phyloP scores from a whole-genome alignment of 2,888 invertebrate species.

The Epicampocera succincta region DNA sequence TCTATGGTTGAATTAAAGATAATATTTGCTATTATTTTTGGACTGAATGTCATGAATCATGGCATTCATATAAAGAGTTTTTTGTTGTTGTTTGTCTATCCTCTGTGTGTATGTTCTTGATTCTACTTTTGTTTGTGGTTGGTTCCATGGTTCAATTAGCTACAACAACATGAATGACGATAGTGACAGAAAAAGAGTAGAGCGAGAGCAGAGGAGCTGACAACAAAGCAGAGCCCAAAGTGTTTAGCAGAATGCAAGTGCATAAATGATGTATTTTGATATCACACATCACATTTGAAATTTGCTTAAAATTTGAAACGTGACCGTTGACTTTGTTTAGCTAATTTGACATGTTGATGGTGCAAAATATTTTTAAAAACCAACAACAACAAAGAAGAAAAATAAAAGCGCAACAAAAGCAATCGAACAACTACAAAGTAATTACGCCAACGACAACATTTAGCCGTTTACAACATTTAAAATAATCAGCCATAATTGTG shows the following conservation, averaged over 20 bases:
- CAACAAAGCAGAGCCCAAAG: no score
- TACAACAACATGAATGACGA: conserved; percentile 1
- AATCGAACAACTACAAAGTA: neutral
- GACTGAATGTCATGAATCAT: conserved; percentile 47
- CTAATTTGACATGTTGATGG: conserved; percentile 46
- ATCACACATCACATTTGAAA: conserved; percentile 40
- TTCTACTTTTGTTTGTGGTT: conserved; percentile 2
- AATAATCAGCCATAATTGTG: no score
- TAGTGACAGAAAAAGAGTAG: neutral
- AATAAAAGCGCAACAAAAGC: neutral
- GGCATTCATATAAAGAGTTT: conserved; percentile 35
- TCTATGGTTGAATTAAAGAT: neutral
- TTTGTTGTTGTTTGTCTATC: neutral
- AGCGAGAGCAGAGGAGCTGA: neutral
- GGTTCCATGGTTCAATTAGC: conserved; percentile 40
- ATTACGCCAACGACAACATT: neutral
- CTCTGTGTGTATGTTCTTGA: no score
- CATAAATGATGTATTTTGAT: conserved; percentile 38
- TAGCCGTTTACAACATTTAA: neutral
- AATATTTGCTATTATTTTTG: conserved; percentile 39
- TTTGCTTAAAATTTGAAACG: conserved; percentile 49
- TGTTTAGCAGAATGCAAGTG: neutral
- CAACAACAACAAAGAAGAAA: neutral
- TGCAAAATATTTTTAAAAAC: conserved; percentile 17
- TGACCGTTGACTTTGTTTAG: conserved; percentile 43